Evolutionary conservation across 1,140 invertebrate genomes (phyloP).

Genomic region (Drosophila arawakana): DNA sequence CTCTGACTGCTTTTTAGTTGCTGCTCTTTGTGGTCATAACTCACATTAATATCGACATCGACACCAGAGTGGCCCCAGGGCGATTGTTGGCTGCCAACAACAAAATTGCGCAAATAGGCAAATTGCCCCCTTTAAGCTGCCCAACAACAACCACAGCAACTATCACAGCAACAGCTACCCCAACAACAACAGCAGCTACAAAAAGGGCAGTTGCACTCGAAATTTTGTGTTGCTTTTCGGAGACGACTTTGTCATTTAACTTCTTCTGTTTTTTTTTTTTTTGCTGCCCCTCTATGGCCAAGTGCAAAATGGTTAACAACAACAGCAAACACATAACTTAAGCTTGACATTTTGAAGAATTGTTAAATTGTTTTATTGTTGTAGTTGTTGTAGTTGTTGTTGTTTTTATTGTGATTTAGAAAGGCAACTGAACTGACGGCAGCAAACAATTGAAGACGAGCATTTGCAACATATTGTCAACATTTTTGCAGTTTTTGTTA

Average conservation of each 20-base stretch:
- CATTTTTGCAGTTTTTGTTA: constrained; percentile 12
- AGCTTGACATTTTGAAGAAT: constrained; percentile 70
- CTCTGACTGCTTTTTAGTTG: background rate
- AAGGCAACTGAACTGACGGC: constrained; percentile 41
- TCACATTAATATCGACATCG: constrained; percentile 64
- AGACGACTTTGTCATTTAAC: constrained; percentile 37
- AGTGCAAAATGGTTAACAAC: constrained; percentile 54
- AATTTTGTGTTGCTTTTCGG: constrained; percentile 46
- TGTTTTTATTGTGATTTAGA: constrained; percentile 43
- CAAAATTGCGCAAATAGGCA: constrained; percentile 32
- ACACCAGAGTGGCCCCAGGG: constrained; percentile 42
- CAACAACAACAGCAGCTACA: constrained; percentile 25
- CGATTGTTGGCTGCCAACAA: constrained; percentile 4
- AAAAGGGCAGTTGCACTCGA: constrained; percentile 66
- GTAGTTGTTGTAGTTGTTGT: constrained; percentile 7
- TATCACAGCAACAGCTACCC: constrained; percentile 32
- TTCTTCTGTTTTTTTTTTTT: constrained; percentile 7
- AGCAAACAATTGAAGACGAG: constrained; percentile 45
- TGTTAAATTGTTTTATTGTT: constrained; percentile 9
- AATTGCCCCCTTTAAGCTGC: constrained; percentile 26
- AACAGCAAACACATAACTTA: constrained; percentile 16
- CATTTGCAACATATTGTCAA: constrained; percentile 41
- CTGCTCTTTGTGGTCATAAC: constrained; percentile 46
- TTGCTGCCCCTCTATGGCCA: constrained; percentile 33
- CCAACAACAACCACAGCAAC: constrained; percentile 45